Conservation (phyloP, 1,140 invertebrate species). For the Tetramorium parvispinum region DNA sequence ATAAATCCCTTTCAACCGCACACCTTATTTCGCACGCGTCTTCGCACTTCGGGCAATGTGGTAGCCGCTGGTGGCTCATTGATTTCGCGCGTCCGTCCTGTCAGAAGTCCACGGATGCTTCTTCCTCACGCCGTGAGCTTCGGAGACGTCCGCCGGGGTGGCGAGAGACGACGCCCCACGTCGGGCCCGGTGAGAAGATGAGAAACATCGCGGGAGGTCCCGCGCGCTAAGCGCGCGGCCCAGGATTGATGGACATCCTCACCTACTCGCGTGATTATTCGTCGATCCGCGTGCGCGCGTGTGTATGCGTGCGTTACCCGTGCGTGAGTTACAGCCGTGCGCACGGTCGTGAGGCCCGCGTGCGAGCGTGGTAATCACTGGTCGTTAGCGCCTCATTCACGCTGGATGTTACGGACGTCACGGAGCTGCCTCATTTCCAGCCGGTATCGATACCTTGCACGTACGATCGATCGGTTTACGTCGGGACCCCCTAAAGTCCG, state of each 20-base stretch:
- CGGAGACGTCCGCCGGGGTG: constrained; percentile 6
- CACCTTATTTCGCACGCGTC: constrained; percentile 44
- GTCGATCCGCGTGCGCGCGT: constrained; percentile 47
- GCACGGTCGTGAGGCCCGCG: constrained; percentile 12
- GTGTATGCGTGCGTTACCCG: constrained; percentile 45
- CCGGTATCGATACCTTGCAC: constrained; percentile 65
- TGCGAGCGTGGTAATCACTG: constrained; percentile 73
- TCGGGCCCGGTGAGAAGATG: constrained; percentile 79
- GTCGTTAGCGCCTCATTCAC: constrained; percentile 83
- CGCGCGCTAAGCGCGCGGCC: constrained; percentile 64
- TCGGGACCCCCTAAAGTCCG: constrained; percentile 16
- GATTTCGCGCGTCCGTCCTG: constrained; percentile 50
- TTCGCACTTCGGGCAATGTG: constrained; percentile 33
- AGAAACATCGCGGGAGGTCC: constrained; percentile 83
- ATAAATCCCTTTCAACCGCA: neutral
- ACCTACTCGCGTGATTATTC: constrained; percentile 72
- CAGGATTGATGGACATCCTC: constrained; percentile 83
- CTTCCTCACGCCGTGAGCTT: constrained; percentile 29
- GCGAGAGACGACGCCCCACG: constrained; percentile 63
- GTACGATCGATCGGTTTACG: constrained; percentile 59
- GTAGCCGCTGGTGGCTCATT: constrained; percentile 57
- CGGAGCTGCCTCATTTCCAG: constrained; percentile 70
- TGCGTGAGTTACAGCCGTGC: neutral
- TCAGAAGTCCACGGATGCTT: constrained; percentile 50
- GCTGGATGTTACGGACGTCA: constrained; percentile 71